Evolutionary conservation across 1,140 invertebrate genomes (phyloP).

Genomic region (Dufourea novaeangliae): DNA sequence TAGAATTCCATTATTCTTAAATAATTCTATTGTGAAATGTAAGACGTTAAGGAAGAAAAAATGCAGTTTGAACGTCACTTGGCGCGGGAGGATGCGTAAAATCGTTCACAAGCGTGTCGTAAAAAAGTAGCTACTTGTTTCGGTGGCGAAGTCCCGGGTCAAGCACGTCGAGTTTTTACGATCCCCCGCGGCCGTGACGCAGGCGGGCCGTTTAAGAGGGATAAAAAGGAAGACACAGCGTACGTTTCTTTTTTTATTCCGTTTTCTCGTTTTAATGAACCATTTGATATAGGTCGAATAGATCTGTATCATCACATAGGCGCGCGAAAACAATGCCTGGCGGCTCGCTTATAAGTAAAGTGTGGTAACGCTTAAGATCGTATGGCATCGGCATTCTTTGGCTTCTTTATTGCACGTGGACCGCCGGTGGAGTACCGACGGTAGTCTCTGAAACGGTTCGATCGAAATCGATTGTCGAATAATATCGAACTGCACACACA

Average conservation of each 20-base stretch:
- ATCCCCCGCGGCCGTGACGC: slow-evolving; percentile 19
- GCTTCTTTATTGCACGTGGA: slow-evolving; percentile 26
- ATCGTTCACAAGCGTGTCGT: neutral
- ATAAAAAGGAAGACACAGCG: slow-evolving; percentile 43
- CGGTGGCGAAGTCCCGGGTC: slow-evolving; percentile 18
- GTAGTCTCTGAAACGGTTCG: neutral
- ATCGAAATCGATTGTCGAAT: neutral
- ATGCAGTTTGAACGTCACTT: neutral
- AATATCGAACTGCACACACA: too few relatives aligned
- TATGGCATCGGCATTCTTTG: slow-evolving; percentile 1
- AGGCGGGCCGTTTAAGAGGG: slow-evolving; percentile 26
- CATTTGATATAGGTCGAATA: slow-evolving; percentile 39
- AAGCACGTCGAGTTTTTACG: slow-evolving; percentile 40
- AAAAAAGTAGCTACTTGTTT: slow-evolving; percentile 35
- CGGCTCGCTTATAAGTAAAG: slow-evolving; percentile 27
- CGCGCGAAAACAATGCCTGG: slow-evolving; percentile 27
- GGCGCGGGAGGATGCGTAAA: neutral
- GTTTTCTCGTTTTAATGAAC: slow-evolving; percentile 37
- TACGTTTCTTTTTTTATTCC: slow-evolving; percentile 7
- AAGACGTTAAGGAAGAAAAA: too few relatives aligned
- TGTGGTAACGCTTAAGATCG: slow-evolving; percentile 20
- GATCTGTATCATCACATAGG: slow-evolving; percentile 36
- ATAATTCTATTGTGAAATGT: too few relatives aligned
- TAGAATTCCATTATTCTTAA: neutral
- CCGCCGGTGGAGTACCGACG: neutral